Percentiles rank a stretch among this genome's conserved stretches.
Conservation (phyloP, 2,888 invertebrate genomes). For the Galeopsomyia nigrocyanea region DNA sequence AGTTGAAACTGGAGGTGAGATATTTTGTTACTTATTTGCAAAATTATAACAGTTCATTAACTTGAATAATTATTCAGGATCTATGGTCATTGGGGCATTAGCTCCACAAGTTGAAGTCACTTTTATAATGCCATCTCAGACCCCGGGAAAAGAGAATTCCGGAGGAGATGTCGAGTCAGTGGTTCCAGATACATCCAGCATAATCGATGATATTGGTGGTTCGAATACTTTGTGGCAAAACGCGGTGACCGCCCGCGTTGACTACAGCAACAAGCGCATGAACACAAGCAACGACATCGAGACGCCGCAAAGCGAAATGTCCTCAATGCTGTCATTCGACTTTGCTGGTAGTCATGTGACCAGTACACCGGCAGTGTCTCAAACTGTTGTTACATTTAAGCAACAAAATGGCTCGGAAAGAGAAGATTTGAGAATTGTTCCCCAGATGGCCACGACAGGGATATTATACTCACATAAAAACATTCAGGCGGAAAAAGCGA, state of each 20-base stretch:
- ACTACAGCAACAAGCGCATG: constrained; percentile 60
- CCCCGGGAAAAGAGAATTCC: constrained; percentile 88
- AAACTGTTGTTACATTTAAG: constrained; percentile 64
- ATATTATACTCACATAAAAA: constrained; percentile 9
- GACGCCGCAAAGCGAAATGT: constrained; percentile 66
- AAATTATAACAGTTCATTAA: constrained; percentile 39
- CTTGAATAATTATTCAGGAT: constrained; percentile 53
- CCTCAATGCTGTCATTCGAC: constrained; percentile 67
- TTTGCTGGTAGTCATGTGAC: constrained; percentile 33
- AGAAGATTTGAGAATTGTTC: too few relatives aligned
- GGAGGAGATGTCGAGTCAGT: constrained; percentile 88
- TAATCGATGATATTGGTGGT: constrained; percentile 78
- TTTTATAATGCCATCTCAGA: constrained; percentile 87
- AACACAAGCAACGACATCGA: constrained; percentile 63
- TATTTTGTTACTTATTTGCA: not conserved
- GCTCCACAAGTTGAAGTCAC: constrained; percentile 91
- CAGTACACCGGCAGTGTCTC: constrained; percentile 45
- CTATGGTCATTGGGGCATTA: constrained; percentile 81
- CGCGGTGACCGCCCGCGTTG: constrained; percentile 56
- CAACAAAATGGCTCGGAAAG: constrained; percentile 59
- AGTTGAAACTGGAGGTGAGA: constrained; percentile 67
- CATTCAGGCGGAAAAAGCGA: constrained; percentile 33
- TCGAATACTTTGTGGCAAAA: constrained; percentile 56
- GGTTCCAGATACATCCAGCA: constrained; percentile 87
- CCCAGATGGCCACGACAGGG: constrained; percentile 1